A percentile compares a stretch with the other conserved stretches of the same genome.
Conservation (phyloP, 2,797 vertebrate genomes). For the Eurystomus glaucurus region DNA sequence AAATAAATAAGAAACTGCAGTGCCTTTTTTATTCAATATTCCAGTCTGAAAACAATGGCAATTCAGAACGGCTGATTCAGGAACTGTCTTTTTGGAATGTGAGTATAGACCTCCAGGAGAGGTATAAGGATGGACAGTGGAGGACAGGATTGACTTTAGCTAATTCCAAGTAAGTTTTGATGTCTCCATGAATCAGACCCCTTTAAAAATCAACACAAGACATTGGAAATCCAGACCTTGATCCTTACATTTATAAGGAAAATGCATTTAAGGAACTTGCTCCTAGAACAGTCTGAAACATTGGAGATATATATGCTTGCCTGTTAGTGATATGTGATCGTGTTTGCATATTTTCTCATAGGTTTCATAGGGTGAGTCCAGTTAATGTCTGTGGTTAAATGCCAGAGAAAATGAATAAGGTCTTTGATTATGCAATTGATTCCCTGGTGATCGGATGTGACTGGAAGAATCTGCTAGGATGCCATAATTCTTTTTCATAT, state of each 20-base stretch:
- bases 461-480: background rate
- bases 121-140: background rate
- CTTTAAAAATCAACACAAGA: background rate
- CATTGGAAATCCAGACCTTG: background rate
- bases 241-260: background rate
- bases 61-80: background rate
- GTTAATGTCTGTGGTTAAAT: background rate
- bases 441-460: background rate
- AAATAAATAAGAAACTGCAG: background rate
- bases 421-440: conserved; percentile 5
- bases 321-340: background rate
- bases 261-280: background rate
- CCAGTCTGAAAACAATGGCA: background rate
- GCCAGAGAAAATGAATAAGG: background rate
- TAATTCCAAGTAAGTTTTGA: background rate
- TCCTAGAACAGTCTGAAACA: background rate
- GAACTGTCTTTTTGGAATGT: background rate
- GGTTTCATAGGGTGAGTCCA: background rate
- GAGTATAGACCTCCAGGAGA: background rate
- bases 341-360: background rate
- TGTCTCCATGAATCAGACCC: background rate
- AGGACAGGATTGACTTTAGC: background rate
- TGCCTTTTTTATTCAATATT: background rate
- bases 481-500: background rate
- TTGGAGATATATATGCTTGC: background rate